Conservation (phyloP, 2,888 invertebrate species). For the Oscheius sp. region DNA sequence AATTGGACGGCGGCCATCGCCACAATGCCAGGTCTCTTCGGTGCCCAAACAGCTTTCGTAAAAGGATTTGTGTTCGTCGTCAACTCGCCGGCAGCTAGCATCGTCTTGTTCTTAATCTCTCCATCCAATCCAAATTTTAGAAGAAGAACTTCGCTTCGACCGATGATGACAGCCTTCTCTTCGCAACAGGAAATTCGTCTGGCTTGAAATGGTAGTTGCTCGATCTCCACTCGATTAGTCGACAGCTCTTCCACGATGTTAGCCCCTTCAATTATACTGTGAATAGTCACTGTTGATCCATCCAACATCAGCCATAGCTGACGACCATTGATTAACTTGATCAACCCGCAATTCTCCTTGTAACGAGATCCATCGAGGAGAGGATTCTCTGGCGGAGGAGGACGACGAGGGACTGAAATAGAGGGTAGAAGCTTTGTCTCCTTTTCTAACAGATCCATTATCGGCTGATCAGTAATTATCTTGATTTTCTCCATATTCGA, state of each 20-base stretch:
- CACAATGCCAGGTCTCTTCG: constrained; percentile 14
- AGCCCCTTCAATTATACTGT: constrained; percentile 17
- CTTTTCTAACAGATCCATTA: constrained; percentile 32
- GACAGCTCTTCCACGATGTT: constrained; percentile 27
- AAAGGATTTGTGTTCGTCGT: constrained; percentile 41
- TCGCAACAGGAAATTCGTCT: constrained; percentile 34
- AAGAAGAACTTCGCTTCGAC: constrained; percentile 39
- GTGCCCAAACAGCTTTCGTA: constrained; percentile 37
- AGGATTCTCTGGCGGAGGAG: background rate
- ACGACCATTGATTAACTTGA: background rate
- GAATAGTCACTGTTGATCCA: constrained; percentile 1
- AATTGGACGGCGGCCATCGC: constrained; percentile 44
- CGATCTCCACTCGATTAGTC: constrained; percentile 43
- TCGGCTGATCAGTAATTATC: constrained; percentile 13
- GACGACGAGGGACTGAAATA: background rate
- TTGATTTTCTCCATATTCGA: constrained; percentile 17
- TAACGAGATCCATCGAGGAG: background rate
- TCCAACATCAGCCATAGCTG: constrained; percentile 31
- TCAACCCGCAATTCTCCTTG: constrained; percentile 10
- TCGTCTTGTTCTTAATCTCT: constrained; percentile 37
- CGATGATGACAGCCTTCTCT: constrained; percentile 41
- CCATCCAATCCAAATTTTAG: constrained; percentile 43
- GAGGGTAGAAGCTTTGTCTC: background rate
- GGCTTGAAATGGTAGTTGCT: constrained; percentile 41
- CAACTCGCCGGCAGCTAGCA: constrained; percentile 1